Conservation (phyloP, 2,113 vertebrate genomes). For the Epinephelus fuscoguttatus region DNA sequence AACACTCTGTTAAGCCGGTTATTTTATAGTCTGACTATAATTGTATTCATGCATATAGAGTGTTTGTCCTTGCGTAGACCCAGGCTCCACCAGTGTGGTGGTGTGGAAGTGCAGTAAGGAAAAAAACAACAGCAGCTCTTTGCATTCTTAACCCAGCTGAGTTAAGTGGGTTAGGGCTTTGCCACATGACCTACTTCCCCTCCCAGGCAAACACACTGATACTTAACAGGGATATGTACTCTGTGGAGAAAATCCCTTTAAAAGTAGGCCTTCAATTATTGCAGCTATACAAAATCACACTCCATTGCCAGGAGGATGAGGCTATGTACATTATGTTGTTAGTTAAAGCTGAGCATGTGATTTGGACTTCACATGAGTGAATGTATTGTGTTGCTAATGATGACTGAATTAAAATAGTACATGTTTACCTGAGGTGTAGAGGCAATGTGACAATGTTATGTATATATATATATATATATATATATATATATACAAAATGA, state of each 20-base stretch:
- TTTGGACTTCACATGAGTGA: background rate
- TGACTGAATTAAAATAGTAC: background rate
- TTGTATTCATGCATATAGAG: background rate
- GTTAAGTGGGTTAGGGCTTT: slow-evolving; percentile 78
- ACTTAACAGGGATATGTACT: slow-evolving; percentile 46
- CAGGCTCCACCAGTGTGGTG: slow-evolving; percentile 3
- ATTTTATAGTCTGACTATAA: background rate
- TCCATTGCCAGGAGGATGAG: background rate
- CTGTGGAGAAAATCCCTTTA: slow-evolving; percentile 59
- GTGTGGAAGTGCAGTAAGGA: slow-evolving; percentile 32
- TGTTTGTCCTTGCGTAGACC: background rate
- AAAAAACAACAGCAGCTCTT: slow-evolving; percentile 69
- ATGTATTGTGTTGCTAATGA: background rate
- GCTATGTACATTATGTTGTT: background rate
- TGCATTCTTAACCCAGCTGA: slow-evolving; percentile 63
- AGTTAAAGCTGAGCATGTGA: background rate
- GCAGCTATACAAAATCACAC: slow-evolving; percentile 20
- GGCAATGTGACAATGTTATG: no score
- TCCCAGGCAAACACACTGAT: slow-evolving; percentile 45
- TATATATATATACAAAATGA: no score
- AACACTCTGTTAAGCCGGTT: no score
- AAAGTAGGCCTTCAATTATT: slow-evolving; percentile 53
- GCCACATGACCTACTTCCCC: slow-evolving; percentile 74
- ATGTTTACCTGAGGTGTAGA: background rate
- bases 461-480: no score